These are phyloP conservation scores for Alces alces DNA, from an alignment of 2,113 vertebrate genomes.

Conservation along the genomic window DNA sequence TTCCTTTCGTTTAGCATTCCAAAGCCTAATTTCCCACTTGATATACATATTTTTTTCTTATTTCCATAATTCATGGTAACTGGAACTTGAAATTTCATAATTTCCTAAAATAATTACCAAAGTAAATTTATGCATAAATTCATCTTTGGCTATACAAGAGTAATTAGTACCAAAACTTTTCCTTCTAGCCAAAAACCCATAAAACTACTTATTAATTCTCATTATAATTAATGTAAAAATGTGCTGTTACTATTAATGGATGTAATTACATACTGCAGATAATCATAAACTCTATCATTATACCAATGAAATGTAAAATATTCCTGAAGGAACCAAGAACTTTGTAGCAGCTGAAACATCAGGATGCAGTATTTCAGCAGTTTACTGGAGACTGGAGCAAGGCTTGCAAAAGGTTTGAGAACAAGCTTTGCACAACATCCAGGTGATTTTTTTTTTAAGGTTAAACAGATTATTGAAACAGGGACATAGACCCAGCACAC, in stretches of 20 bases:
- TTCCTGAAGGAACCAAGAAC: background rate
- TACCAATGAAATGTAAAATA: slow-evolving; percentile 46
- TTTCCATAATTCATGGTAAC: background rate
- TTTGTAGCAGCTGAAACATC: background rate
- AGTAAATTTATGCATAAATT: slow-evolving; percentile 31
- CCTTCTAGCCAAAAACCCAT: slow-evolving; percentile 22
- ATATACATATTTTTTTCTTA: background rate
- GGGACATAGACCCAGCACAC: background rate
- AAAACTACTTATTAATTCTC: slow-evolving; percentile 54
- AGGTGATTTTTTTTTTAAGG: background rate
- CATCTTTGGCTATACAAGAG: background rate
- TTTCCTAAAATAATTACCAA: slow-evolving; percentile 37
- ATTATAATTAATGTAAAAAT: slow-evolving; percentile 65
- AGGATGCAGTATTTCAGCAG: background rate
- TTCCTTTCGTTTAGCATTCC: background rate
- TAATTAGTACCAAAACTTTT: slow-evolving; percentile 33
- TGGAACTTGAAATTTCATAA: background rate
- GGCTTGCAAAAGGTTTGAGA: background rate
- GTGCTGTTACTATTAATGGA: slow-evolving; percentile 47
- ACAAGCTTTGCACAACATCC: background rate
- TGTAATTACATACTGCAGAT: slow-evolving; percentile 47
- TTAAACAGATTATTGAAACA: background rate
- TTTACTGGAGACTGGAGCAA: background rate
- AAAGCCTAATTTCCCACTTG: background rate
- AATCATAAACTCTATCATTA: slow-evolving; percentile 51